Percentiles rank a stretch among this genome's conserved stretches.
Evolutionary conservation across 2,113 vertebrate genomes (phyloP).

Genomic region (Dissostichus mawsoni): DNA sequence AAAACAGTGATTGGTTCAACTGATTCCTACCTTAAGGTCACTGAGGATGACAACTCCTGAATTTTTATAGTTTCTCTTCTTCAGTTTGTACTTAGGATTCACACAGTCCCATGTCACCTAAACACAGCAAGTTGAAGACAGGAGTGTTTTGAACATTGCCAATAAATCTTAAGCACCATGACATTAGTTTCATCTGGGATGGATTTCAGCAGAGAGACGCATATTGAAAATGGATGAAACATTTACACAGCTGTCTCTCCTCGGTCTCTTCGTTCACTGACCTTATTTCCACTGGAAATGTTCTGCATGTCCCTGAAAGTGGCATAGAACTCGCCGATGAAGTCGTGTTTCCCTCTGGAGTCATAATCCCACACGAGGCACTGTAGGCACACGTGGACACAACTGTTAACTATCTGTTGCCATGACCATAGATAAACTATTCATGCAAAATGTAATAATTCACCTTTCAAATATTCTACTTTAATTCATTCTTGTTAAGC

Average conservation of each 20-base stretch:
- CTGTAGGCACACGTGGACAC: constrained; percentile 73
- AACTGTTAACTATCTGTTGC: constrained; percentile 25
- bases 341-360: constrained; percentile 95
- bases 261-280: constrained; percentile 74
- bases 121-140: constrained; percentile 34
- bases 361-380: constrained; percentile 95
- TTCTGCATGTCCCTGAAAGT: constrained; percentile 95
- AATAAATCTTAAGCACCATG: constrained; percentile 7
- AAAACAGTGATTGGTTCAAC: neutral
- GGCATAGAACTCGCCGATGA: constrained; percentile 95
- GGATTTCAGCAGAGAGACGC: constrained; percentile 37
- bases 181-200: constrained; percentile 46
- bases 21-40: constrained; percentile 90
- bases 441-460: neutral
- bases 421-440: neutral
- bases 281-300: constrained; percentile 90
- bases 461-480: neutral
- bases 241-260: constrained; percentile 33
- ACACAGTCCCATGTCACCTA: constrained; percentile 93
- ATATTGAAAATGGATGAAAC: constrained; percentile 51
- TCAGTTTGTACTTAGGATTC: constrained; percentile 95
- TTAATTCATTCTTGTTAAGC: neutral
- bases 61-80: constrained; percentile 95
- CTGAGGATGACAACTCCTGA: constrained; percentile 92
- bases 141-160: constrained; percentile 3